phyloP scores from a whole-genome alignment of 2,797 vertebrate species.

The Micromesistius poutassou region DNA sequence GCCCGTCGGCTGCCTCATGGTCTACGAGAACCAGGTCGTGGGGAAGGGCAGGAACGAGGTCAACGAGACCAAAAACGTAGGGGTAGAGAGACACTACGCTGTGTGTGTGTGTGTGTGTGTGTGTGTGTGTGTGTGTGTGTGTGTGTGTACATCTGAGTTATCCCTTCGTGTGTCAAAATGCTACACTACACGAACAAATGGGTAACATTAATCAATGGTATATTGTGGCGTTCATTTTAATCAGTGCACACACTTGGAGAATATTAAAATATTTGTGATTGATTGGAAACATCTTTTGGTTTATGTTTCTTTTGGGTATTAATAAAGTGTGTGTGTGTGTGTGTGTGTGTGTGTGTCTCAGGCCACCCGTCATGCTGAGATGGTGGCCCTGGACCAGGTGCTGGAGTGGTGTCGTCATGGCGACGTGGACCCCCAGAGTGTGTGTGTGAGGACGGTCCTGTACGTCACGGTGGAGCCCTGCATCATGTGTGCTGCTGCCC shows the following conservation, averaged over 20 bases:
- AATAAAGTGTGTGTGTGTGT: neutral
- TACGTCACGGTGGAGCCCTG: constrained; percentile 97
- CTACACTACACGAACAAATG: neutral
- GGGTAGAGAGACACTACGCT: no score
- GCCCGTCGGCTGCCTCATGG: constrained; percentile 93
- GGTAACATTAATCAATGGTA: neutral
- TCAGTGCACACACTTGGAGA: neutral
- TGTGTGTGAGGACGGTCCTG: constrained; percentile 72
- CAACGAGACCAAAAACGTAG: constrained; percentile 92
- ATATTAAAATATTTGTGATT: neutral
- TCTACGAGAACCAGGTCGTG: constrained; percentile 76
- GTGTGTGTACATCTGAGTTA: neutral
- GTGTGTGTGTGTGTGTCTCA: constrained; percentile 43
- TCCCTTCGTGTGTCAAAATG: neutral
- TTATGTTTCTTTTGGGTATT: no score
- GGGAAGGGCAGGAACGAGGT: constrained; percentile 89
- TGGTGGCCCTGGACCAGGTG: constrained; percentile 89
- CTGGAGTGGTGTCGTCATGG: constrained; percentile 79
- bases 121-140: neutral
- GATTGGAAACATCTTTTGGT: no score
- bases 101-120: neutral
- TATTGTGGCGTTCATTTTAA: neutral
- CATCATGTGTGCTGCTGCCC: constrained; percentile 90
- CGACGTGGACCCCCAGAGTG: constrained; percentile 51
- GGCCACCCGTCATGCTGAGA: constrained; percentile 94